These are phyloP conservation scores for Cryptotis parvus DNA, from an alignment of 2,113 vertebrate species.

Conservation along the genomic window DNA sequence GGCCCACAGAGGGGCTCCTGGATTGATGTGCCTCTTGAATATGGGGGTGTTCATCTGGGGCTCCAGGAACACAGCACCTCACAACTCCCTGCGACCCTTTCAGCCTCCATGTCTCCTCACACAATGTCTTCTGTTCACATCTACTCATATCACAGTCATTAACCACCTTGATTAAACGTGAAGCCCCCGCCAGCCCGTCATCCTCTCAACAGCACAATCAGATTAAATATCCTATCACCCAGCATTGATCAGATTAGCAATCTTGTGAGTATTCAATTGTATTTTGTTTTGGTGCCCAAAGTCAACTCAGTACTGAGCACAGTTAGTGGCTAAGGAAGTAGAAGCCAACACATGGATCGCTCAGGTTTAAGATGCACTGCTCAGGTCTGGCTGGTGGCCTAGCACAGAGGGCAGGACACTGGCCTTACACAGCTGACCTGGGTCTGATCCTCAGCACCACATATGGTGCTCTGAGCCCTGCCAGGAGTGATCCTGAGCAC, in stretches of 20 bases:
- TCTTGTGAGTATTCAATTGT: slow-evolving; percentile 78
- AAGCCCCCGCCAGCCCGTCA: slow-evolving; percentile 38
- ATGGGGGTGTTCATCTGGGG: too few species aligned
- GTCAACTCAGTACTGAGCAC: slow-evolving; percentile 64
- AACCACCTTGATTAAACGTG: too few species aligned
- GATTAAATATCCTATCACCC: slow-evolving; percentile 79
- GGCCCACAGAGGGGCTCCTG: not conserved
- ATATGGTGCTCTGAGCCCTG: too few species aligned
- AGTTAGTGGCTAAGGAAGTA: slow-evolving; percentile 59
- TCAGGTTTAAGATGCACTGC: slow-evolving; percentile 45
- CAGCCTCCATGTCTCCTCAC: not conserved
- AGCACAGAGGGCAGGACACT: too few species aligned
- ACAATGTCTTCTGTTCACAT: not conserved
- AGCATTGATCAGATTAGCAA: slow-evolving; percentile 81
- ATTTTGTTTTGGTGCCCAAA: slow-evolving; percentile 67
- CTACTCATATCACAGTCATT: not conserved
- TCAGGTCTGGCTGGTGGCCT: not conserved
- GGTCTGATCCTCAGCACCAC: too few species aligned
- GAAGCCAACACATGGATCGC: slow-evolving; percentile 22
- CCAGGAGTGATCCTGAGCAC: too few species aligned
- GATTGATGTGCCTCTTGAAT: not conserved
- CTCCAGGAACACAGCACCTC: too few species aligned
- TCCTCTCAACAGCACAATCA: slow-evolving; percentile 79
- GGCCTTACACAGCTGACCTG: too few species aligned
- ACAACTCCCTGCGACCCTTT: too few species aligned